Base-by-base conservation (phyloP, 2,113 vertebrate species). In the Corythornis cristatus region DNA sequence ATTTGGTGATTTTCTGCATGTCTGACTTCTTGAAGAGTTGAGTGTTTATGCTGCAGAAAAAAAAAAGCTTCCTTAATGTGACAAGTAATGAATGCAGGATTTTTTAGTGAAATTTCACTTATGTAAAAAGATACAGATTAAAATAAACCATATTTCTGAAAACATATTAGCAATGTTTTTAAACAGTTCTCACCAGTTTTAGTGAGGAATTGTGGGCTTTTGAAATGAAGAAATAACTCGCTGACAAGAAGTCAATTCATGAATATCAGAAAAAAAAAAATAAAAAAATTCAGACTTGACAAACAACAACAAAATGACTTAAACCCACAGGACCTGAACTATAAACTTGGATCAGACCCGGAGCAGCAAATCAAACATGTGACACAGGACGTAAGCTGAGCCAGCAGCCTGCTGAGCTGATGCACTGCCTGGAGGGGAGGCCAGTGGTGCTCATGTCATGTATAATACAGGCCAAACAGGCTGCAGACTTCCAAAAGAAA, bases 271-370 rank as follows among this genome's bases (percentile, higher is more conserved):
- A 54, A 65, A 19, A 48, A 77, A 84, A 92, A 84, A 92, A 93
- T 71, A 26, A 51, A 12, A 8, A 61, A 60, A 56, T 91, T 88
- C 68, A 40, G 43, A 25, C 37, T 79, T 93, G 45, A 70, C 68
- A 80, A 85, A 33, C 28, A 62, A 58, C n/a, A 83, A 68, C 25
- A 78, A 87, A 89, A 89, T 68, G 60, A 90, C 31, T 56, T 77
- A 93, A 95, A 80, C 72, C 86, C 60, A 61, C 22, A 31, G 68
- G 83, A 77, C 64, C 28, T 90, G 86, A 90, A 80, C 53, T 90
- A 86, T 61, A 86, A 81, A 23, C 15, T 70, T 6, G 0, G 46
- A 79, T 91, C 45, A 75, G 83, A 74, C 51, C 29, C 0, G 0
- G 74, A 79, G 91, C 78, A 89, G 54, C 6, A 66, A 82, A 67